Evolutionary conservation across 2,888 invertebrate species (phyloP).

Genomic region (Incurvaria masculella): DNA sequence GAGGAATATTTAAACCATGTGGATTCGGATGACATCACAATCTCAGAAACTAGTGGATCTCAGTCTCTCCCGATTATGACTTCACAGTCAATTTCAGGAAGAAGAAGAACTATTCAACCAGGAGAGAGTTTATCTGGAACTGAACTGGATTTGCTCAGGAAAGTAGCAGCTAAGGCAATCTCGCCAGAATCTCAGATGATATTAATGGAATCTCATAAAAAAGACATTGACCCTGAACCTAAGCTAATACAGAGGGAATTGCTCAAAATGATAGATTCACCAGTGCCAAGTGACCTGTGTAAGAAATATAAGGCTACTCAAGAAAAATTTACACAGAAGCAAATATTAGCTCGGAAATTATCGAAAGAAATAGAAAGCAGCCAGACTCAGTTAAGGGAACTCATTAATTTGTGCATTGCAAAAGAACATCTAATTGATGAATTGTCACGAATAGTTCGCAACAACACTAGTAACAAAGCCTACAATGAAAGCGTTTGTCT

Average conservation of each 20-base stretch:
- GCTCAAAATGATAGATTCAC: slow-evolving; percentile 51
- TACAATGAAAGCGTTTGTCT: slow-evolving; percentile 61
- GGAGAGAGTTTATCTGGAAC: slow-evolving; percentile 59
- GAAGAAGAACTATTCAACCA: slow-evolving; percentile 59
- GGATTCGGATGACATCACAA: slow-evolving; percentile 51
- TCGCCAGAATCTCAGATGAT: slow-evolving; percentile 53
- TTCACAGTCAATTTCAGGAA: slow-evolving; percentile 45
- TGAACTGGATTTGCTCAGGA: slow-evolving; percentile 56
- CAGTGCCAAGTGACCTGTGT: slow-evolving; percentile 46
- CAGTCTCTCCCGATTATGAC: slow-evolving; percentile 48
- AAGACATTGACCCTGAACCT: slow-evolving; percentile 53
- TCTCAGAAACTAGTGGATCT: slow-evolving; percentile 50
- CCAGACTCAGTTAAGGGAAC: slow-evolving; percentile 67
- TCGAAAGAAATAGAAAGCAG: slow-evolving; percentile 62
- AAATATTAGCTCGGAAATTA: slow-evolving; percentile 43
- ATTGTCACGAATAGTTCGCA: slow-evolving; percentile 43
- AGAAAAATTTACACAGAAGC: slow-evolving; percentile 50
- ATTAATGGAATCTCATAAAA: slow-evolving; percentile 54
- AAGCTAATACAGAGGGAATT: slow-evolving; percentile 50
- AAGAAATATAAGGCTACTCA: slow-evolving; percentile 53
- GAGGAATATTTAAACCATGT: slow-evolving; percentile 56
- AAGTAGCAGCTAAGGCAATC: slow-evolving; percentile 57
- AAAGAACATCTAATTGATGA: slow-evolving; percentile 74
- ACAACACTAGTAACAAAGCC: slow-evolving; percentile 32
- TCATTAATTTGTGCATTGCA: slow-evolving; percentile 61